These are phyloP conservation scores for Lampris megalopsis DNA, from an alignment of 2,113 vertebrate genomes.

Conservation along the genomic window DNA sequence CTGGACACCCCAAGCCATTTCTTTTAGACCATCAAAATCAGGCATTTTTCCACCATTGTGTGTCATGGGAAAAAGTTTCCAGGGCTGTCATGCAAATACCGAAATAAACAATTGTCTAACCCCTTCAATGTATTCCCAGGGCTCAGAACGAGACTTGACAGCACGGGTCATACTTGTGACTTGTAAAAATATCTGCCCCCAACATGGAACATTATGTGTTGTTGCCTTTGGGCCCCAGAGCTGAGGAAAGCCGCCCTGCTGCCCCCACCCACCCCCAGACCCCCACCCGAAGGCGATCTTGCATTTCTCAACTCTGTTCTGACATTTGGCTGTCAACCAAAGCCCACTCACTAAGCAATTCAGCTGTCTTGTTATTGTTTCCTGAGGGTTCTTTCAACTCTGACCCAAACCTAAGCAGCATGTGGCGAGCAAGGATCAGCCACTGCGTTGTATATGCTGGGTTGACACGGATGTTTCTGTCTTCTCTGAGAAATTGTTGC, in stretches of 20 bases:
- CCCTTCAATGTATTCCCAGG: not conserved
- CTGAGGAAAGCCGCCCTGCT: not conserved
- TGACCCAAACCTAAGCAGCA: conserved; percentile 36
- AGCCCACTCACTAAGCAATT: conserved; percentile 37
- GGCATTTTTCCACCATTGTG: not conserved
- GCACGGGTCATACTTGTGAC: not conserved
- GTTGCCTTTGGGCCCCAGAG: not conserved
- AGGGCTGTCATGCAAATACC: not conserved
- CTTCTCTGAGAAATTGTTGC: conserved; percentile 19
- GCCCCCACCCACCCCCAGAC: conserved; percentile 15
- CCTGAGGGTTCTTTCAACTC: conserved; percentile 28
- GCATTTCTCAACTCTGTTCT: conserved; percentile 22
- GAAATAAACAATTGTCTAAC: not conserved
- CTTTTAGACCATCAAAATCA: not conserved
- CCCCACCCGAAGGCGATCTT: not conserved
- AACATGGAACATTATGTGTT: conserved; percentile 4
- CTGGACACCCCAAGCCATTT: not conserved
- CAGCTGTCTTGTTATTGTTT: conserved; percentile 53
- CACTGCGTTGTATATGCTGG: conserved; percentile 26
- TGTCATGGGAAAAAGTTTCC: not conserved
- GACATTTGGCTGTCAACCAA: conserved; percentile 42
- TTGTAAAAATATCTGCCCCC: conserved; percentile 10
- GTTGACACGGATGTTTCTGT: conserved; percentile 12
- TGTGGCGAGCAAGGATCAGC: conserved; percentile 37
- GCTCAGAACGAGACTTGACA: not conserved